Conservation (phyloP, 2,113 vertebrate genomes). For the Onychostruthus taczanowskii region DNA sequence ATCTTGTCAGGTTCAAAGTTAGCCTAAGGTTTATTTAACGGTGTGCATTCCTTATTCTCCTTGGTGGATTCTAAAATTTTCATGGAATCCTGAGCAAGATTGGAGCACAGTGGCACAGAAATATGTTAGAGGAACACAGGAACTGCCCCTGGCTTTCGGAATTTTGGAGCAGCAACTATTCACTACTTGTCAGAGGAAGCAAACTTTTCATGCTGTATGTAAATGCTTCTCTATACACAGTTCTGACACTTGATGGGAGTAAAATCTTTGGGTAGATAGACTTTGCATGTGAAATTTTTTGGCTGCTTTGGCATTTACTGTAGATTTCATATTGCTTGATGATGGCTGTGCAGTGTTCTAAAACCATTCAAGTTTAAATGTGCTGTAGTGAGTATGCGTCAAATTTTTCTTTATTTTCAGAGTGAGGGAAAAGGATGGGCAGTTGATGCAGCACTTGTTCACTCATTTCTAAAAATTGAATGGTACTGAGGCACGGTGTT, state of each 20-base stretch:
- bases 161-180: neutral
- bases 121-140: neutral
- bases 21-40: neutral
- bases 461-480: neutral
- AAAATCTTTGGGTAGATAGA: neutral
- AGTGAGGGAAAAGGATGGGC: neutral
- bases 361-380: neutral
- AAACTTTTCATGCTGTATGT: neutral
- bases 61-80: neutral
- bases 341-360: neutral
- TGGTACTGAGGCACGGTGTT: neutral
- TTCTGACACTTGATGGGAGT: neutral
- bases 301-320: neutral
- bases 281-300: neutral
- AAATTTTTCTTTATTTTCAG: neutral
- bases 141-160: neutral
- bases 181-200: neutral
- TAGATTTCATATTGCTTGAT: neutral
- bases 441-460: neutral
- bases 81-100: neutral
- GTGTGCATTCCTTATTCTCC: neutral
- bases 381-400: neutral
- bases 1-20: neutral
- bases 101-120: neutral
- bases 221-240: neutral